phyloP scores from a whole-genome alignment of 2,113 vertebrate species.

The Tursiops truncatus region DNA sequence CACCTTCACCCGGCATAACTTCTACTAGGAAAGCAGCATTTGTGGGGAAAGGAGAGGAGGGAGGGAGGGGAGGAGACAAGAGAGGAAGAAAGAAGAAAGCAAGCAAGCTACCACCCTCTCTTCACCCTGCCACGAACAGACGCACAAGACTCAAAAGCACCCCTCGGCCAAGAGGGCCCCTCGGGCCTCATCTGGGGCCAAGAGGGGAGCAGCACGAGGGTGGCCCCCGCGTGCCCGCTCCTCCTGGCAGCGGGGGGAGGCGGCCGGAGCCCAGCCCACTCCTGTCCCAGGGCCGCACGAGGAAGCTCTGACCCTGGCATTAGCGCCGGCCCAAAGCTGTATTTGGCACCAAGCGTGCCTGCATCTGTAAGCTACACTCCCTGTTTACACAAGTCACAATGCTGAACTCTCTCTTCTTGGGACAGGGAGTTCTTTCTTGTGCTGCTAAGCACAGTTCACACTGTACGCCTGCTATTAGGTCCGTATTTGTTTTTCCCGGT shows the following conservation, averaged over 20 bases:
- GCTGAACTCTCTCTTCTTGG: background rate
- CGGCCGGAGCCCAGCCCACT: background rate
- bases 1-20: background rate
- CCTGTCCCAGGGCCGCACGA: background rate
- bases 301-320: conserved; percentile 21
- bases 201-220: background rate
- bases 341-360: background rate
- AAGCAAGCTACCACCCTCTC: background rate
- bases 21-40: background rate
- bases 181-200: background rate
- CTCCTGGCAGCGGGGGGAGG: rapidly evolving
- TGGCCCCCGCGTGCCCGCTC: background rate
- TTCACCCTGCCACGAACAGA: background rate
- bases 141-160: background rate
- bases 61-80: background rate
- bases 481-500: conserved; percentile 52
- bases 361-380: background rate
- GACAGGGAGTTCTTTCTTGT: conserved; percentile 37
- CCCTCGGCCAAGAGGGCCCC: background rate
- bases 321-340: rapidly evolving
- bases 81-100: background rate
- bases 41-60: background rate
- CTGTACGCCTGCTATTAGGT: background rate
- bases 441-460: background rate
- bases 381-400: conserved; percentile 24